Conservation (phyloP, 2,797 vertebrate genomes). For the Petrocephalus schoutedeni region DNA sequence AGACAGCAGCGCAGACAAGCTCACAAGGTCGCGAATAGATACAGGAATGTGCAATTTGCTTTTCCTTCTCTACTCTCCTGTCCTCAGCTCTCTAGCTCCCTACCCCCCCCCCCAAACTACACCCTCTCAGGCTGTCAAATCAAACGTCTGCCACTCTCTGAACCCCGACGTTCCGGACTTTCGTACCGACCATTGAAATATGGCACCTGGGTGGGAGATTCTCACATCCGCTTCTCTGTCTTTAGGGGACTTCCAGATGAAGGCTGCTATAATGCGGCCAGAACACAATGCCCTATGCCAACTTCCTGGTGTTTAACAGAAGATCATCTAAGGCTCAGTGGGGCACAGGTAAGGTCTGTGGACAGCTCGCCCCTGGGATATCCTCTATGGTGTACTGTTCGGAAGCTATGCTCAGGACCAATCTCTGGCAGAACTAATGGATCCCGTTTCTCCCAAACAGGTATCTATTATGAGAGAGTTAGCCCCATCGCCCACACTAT, state of each 20-base stretch:
- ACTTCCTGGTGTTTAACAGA: background rate
- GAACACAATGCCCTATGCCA: background rate
- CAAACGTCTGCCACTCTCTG: constrained; percentile 43
- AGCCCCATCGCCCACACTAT: background rate
- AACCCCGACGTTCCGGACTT: constrained; percentile 45
- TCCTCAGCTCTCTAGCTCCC: background rate
- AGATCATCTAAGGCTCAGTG: background rate
- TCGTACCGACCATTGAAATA: constrained; percentile 49
- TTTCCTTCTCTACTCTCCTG: background rate
- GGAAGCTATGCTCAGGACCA: background rate
- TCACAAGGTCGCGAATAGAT: background rate
- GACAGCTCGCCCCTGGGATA: background rate
- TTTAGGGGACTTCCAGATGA: background rate
- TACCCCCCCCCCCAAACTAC: background rate
- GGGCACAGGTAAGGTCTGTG: background rate
- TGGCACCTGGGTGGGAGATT: constrained; percentile 51
- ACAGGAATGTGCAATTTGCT: background rate
- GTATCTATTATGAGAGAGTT: background rate
- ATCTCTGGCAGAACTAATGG: background rate
- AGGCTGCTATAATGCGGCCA: background rate
- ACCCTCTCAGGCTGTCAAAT: background rate
- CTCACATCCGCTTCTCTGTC: constrained; percentile 39
- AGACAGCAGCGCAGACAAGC: constrained; percentile 14
- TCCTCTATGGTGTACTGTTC: background rate
- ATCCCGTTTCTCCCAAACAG: background rate